phyloP scores from a whole-genome alignment of 92 coral and sea anemone species.

The Epizoanthus scotinus region DNA sequence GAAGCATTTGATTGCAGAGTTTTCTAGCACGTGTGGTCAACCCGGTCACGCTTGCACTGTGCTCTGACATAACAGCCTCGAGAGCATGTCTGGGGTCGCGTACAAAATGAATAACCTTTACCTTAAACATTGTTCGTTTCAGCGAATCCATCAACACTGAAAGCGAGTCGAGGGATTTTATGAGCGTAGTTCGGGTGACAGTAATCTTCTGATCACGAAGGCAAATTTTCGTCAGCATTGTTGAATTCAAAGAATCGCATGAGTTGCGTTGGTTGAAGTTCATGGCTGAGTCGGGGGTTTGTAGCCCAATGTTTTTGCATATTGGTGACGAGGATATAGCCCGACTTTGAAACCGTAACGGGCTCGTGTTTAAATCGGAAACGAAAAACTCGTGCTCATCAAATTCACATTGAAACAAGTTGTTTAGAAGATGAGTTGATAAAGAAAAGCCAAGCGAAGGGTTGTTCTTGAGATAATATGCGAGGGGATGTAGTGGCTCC shows the following conservation, averaged over 20 bases:
- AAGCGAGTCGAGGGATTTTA: slow-evolving; percentile 52
- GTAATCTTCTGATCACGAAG: slow-evolving; percentile 14
- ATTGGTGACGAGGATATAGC: slow-evolving; percentile 18
- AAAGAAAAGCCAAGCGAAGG: slow-evolving; percentile 49
- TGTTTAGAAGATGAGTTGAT: slow-evolving; percentile 41
- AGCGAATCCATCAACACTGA: slow-evolving; percentile 34
- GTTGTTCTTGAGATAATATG: slow-evolving; percentile 21
- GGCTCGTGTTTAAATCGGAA: slow-evolving; percentile 24
- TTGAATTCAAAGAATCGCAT: slow-evolving; percentile 14
- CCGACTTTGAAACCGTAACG: slow-evolving; percentile 33
- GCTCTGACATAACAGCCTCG: not conserved
- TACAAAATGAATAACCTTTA: slow-evolving; percentile 53
- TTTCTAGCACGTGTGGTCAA: slow-evolving; percentile 23
- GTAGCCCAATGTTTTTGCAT: not conserved
- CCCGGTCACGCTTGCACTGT: slow-evolving; percentile 2
- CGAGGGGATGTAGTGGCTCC: slow-evolving; percentile 25
- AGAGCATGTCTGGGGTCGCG: slow-evolving; percentile 54
- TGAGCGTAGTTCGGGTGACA: slow-evolving; percentile 40
- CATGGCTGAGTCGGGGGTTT: not conserved
- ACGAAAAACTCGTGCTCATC: slow-evolving; percentile 46
- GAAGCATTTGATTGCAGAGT: slow-evolving; percentile 31
- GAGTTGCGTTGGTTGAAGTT: not conserved
- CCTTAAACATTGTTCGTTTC: slow-evolving; percentile 14
- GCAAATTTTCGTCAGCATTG: slow-evolving; percentile 15
- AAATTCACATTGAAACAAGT: slow-evolving; percentile 51